Percentiles rank a stretch among this genome's conserved stretches.
phyloP scores from a whole-genome alignment of 2,113 vertebrate species.

The Pipra filicauda region DNA sequence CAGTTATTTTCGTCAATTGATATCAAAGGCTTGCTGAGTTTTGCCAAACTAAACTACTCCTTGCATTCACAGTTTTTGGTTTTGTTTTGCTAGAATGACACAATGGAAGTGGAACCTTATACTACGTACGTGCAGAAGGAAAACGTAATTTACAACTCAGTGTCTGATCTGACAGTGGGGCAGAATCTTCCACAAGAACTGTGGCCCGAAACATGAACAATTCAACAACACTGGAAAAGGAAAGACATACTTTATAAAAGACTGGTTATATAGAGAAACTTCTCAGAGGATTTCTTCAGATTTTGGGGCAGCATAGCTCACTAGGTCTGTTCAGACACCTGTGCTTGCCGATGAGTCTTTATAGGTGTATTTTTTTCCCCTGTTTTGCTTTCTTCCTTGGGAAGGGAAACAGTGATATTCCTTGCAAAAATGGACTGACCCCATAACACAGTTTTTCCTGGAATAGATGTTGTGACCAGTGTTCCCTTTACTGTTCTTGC shows the following conservation, averaged over 20 bases:
- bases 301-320: background rate
- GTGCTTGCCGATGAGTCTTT: background rate
- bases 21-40: background rate
- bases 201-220: background rate
- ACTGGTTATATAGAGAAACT: background rate
- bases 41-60: background rate
- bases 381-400: background rate
- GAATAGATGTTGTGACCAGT: background rate
- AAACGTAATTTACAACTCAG: constrained; percentile 60
- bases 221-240: background rate
- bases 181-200: background rate
- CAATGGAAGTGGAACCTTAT: constrained; percentile 60
- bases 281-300: background rate
- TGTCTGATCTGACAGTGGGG: constrained; percentile 25
- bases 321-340: background rate
- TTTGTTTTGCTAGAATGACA: constrained; percentile 60
- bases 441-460: background rate
- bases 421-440: background rate
- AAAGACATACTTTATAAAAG: background rate
- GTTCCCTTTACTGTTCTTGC: background rate
- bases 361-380: background rate
- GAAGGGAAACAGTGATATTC: background rate
- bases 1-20: background rate
- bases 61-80: background rate
- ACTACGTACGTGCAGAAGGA: constrained; percentile 67